phyloP scores from a whole-genome alignment of 1,140 invertebrate species.

The Macrotrachela quadricornifera region DNA sequence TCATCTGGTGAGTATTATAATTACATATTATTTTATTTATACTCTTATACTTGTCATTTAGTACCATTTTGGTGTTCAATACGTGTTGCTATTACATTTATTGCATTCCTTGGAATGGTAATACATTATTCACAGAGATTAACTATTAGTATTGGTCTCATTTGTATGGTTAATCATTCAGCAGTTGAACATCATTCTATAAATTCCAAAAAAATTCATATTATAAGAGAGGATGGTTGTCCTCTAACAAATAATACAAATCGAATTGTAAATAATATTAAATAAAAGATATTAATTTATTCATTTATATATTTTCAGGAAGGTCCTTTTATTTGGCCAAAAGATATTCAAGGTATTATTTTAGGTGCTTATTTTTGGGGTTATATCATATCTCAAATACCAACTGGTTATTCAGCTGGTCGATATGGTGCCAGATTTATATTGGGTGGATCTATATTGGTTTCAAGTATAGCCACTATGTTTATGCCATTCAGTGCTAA shows the following conservation, averaged over 20 bases:
- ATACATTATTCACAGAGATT: constrained; percentile 52
- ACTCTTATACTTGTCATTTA: too few relatives aligned
- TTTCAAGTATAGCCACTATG: neutral
- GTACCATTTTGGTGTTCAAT: neutral
- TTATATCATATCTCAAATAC: constrained; percentile 27
- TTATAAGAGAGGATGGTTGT: too few relatives aligned
- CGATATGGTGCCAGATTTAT: constrained; percentile 14
- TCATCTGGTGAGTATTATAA: too few relatives aligned
- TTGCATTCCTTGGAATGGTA: constrained; percentile 15
- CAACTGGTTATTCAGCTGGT: constrained; percentile 24
- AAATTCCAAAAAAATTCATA: too few relatives aligned
- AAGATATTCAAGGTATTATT: constrained; percentile 22
- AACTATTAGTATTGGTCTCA: constrained; percentile 66
- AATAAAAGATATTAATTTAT: neutral
- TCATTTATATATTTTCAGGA: constrained; percentile 12
- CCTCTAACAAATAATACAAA: too few relatives aligned
- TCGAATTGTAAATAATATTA: too few relatives aligned
- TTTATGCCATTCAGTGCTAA: neutral
- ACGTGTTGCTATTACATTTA: constrained; percentile 13
- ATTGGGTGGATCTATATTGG: neutral
- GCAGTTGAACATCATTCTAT: neutral
- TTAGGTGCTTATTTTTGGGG: constrained; percentile 30
- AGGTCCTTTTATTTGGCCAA: constrained; percentile 24
- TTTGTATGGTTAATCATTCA: constrained; percentile 45
- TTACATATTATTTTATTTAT: too few relatives aligned